Evolutionary conservation across 2,888 invertebrate genomes (phyloP), one percentile per base, ranked within the genome.

Genomic region (Mythimna impura): DNA sequence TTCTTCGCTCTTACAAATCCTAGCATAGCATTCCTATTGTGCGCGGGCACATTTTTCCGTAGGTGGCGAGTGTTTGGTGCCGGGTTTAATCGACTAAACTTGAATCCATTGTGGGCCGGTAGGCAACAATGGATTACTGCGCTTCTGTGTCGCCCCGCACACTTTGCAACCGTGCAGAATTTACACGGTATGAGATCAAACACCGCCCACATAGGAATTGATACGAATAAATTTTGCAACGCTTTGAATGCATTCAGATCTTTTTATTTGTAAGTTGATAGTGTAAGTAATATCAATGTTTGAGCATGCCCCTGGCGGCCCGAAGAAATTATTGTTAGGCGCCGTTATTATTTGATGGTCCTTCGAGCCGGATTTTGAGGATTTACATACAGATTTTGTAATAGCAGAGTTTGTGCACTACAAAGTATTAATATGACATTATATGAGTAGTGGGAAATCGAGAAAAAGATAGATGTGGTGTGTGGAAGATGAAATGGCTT

Each of bases 321-420:
- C 36, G 8, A 36, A 36, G 9, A 36, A 36, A 36, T 36, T 8
- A 9, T 9, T 36, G 0, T 36, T 9, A 36, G 36, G 36, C 36
- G 9, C 9, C 9, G 9, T 9, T 9, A 36, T 36, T 36, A 36
- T 36, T 36, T 36, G 1, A 36, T 9, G 36, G 36, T 36, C 36
- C 36, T 36, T 36, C 36, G 36, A 36, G 36, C 36, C 36, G 36
- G 36, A 36, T 99, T 99, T 93, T 99, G 99, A 70, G 99, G 99
- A 94, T 99, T 99, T 69, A 99, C 99, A 96, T 99, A 99, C 76
- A 99, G 96, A 96, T 99, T 99, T 96, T 99, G 99, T 69, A 99
- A 96, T 71, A 99, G 96, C 76, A 99, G 99, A 65, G 99, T 99
- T 97, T 99, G 98, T 88, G 99, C 25, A 25, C 25, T 25, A 7